Evolutionary conservation across 2,888 invertebrate species (phyloP), one percentile per base, ranked within the genome.

Genomic region (Brachypterus glaber): DNA sequence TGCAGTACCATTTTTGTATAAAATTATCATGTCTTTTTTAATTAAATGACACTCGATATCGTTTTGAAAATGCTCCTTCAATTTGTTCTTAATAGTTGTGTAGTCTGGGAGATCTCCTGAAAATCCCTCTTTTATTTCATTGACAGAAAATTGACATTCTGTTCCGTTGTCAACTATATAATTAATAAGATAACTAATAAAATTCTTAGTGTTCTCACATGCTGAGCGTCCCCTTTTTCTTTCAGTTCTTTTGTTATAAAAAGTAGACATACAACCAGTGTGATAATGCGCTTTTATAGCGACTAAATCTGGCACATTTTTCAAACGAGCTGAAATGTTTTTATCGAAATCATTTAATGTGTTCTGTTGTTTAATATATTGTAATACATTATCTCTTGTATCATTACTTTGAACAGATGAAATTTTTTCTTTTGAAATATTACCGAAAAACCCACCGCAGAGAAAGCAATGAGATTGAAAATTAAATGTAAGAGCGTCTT

Each of bases 1-100:
- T 48, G 48, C 47, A 42, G 44, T 49, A 48, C 47, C 35, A 47
- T 48, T 51, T 50, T 50, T 50, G 41, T 48, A 48, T 36, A 48
- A 50, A 52, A 52, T 49, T 35, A 49, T 48, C 45, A 48, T 45
- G 45, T 50, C 50, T 33, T 25, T 39, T 46, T 46, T 44, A 42
- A 47, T 47, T 45, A 46, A 47, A 47, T 48, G 45, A 48, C 41
- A 48, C 24, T 49, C 45, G 43, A 48, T 42, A 35, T 50, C 44
- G 42, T 48, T 48, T 34, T 47, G 45, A 50, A 48, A 50, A 48
- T 51, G 45, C 41, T 49, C 46, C 47, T 49, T 45, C 24, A 37
- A 25, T 37, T 33, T 37, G 2, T 30, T 24, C 3, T 32, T 37
- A 32, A 37, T 37, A 32, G 37, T 32, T 32, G 14, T 37, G 9